These are phyloP conservation scores for Apamea anceps DNA, from an alignment of 2,888 invertebrate species.

Conservation along the genomic window DNA sequence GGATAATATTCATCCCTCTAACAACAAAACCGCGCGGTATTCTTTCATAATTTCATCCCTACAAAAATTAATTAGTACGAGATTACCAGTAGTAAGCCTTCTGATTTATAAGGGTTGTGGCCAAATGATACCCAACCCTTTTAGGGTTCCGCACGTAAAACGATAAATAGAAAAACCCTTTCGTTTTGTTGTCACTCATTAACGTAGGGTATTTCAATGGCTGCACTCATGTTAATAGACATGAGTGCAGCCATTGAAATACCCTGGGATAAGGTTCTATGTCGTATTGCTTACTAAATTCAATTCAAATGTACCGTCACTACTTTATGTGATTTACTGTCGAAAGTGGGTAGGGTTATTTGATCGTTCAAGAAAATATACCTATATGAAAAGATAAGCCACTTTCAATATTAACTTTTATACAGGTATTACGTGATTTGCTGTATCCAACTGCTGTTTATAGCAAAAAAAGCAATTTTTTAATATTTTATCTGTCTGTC, in stretches of 20 bases:
- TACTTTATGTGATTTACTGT: not conserved
- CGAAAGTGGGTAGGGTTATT: not conserved
- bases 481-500: too few species aligned
- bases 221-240: slow-evolving; percentile 27
- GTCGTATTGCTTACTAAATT: slow-evolving; percentile 15
- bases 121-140: slow-evolving; percentile 71
- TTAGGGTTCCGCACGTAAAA: slow-evolving; percentile 63
- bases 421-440: too few species aligned
- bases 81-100: slow-evolving; percentile 78
- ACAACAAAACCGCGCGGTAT: slow-evolving; percentile 41
- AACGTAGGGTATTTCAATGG: slow-evolving; percentile 42
- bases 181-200: slow-evolving; percentile 40
- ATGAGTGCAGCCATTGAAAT: too few species aligned
- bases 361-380: too few species aligned
- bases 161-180: slow-evolving; percentile 56
- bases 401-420: too few species aligned
- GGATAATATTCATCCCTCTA: slow-evolving; percentile 37
- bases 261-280: too few species aligned
- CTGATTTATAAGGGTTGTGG: slow-evolving; percentile 75
- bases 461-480: too few species aligned
- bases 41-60: slow-evolving; percentile 69
- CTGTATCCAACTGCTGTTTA: too few species aligned
- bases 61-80: slow-evolving; percentile 78
- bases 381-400: too few species aligned
- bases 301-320: slow-evolving; percentile 28